Percentiles rank a stretch among this genome's conserved stretches.
phyloP scores from a whole-genome alignment of 1,140 invertebrate genomes.

The Rhynchophorus ferrugineus region DNA sequence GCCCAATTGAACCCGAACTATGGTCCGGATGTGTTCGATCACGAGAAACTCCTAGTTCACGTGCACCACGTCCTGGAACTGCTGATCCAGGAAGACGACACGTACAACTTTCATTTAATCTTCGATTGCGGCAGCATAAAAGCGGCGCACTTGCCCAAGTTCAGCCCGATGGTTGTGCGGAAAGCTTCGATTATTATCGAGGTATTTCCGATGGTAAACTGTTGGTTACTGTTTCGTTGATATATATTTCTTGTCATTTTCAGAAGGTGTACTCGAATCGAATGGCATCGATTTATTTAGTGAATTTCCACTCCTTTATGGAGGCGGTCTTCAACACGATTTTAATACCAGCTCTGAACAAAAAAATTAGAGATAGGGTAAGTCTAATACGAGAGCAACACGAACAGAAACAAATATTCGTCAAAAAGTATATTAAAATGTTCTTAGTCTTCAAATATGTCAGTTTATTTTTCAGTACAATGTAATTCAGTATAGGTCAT shows the following conservation, averaged over 20 bases:
- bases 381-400: no score
- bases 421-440: no score
- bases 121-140: slow-evolving; percentile 3
- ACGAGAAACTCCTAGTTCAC: slow-evolving; percentile 12
- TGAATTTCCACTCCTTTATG: slow-evolving; percentile 46
- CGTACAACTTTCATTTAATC: slow-evolving; percentile 12
- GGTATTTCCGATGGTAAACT: slow-evolving; percentile 1
- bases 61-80: slow-evolving; percentile 13
- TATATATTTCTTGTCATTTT: slow-evolving; percentile 4
- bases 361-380: slow-evolving; percentile 1
- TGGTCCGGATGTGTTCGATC: slow-evolving; percentile 37
- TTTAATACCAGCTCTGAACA: not conserved
- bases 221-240: not conserved
- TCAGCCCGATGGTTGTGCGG: slow-evolving; percentile 28
- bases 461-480: no score
- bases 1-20: slow-evolving; percentile 20
- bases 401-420: no score
- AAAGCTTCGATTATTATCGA: slow-evolving; percentile 4
- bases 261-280: slow-evolving; percentile 46
- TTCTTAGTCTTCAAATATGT: no score
- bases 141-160: slow-evolving; percentile 14
- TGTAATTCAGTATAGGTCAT: no score
- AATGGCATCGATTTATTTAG: slow-evolving; percentile 46
- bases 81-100: slow-evolving; percentile 5
- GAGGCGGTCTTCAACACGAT: slow-evolving; percentile 45